Base-by-base conservation (phyloP, 2,113 vertebrate species). In the Arothron firmamentum region DNA sequence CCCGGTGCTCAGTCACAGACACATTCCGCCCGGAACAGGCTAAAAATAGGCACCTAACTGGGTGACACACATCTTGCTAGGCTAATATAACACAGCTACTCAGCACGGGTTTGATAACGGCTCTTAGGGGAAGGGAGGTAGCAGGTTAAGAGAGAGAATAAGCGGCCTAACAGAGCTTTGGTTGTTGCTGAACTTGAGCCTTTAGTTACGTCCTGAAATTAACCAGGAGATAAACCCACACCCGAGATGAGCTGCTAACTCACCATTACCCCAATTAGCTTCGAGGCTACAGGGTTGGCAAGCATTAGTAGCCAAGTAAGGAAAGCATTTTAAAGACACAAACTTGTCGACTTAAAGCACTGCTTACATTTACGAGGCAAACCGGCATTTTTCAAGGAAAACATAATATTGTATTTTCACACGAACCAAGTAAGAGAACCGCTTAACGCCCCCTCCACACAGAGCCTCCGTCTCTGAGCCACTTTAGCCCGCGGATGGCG, bases 21-120 rank as follows among this genome's bases (percentile, higher is more conserved):
- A 13, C 87, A 88, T 89, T 86, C 84, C 84, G 67, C 60, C 75
- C 62, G 59, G 50, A 75, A 54, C 75, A 3, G 41, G 81, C 82
- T 91, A 92, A 85, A 88, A 88, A 91, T 91, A 92, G 87, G 56
- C 48, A 57, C 41, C 60, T 75, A 82, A 82, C 78, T 84, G 75
- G 86, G 83, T 88, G 85, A 89, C 84, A 85, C 68, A 84, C 78
- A 88, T 81, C 75, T 73, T 18, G 76, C 77, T 75, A 69, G 62
- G 76, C 82, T 79, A 81, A 81, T 75, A 79, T 75, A 75, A 79
- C 72, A 67, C 67, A 67, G 47, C 74, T 63, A 86, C 64, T 81
- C 54, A 69, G 63, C 69, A 70, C 59, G 10, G 63, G 64, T 70
- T 79, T 70, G 70, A 64, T 67, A 77, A 72, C 60, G 64, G 15